Conservation (phyloP, 2,797 vertebrate species). For the Malurus leucopterus region DNA sequence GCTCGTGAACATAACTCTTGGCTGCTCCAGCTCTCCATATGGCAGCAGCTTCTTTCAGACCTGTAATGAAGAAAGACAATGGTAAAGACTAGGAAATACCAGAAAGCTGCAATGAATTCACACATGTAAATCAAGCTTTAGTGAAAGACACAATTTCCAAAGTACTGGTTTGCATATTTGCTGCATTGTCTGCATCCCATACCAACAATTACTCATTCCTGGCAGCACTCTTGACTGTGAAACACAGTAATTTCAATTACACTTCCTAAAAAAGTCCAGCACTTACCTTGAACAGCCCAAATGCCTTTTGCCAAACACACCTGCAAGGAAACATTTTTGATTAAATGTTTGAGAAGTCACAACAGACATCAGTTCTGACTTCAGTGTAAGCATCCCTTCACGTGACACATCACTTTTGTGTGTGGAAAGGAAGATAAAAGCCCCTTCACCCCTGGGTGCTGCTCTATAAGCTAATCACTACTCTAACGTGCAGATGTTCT, state of each 20-base stretch:
- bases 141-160: not conserved
- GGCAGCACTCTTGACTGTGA: not conserved
- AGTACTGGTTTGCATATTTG: not conserved
- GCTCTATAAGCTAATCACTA: not conserved
- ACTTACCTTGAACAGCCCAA: not conserved
- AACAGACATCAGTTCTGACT: not conserved
- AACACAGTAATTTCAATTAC: not conserved
- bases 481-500: not conserved
- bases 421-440: not conserved
- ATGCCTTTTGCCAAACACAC: not conserved
- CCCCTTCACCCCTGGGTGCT: not conserved
- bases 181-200: not conserved
- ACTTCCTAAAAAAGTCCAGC: not conserved
- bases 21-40: not conserved
- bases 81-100: not conserved
- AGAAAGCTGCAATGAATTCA: not conserved
- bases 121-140: not conserved
- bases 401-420: not conserved
- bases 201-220: not conserved
- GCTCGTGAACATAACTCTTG: not conserved
- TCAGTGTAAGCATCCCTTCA: not conserved
- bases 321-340: not conserved
- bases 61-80: not conserved
- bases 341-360: not conserved
- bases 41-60: not conserved